Base-by-base conservation (phyloP, 2,113 vertebrate species). In the Pluvianellus socialis region DNA sequence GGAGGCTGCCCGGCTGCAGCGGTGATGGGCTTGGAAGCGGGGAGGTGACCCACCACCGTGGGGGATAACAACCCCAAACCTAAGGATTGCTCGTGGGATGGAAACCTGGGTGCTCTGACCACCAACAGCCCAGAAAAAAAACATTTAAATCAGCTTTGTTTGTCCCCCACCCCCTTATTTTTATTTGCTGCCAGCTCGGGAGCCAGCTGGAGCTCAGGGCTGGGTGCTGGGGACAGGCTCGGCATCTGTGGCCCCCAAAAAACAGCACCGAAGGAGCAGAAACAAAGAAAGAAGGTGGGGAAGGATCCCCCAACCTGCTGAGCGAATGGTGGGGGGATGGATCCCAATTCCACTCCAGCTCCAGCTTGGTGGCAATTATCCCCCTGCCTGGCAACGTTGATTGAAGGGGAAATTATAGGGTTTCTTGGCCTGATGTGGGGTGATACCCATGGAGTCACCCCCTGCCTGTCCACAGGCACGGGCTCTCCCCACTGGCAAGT, bases 1-100 rank as follows among this genome's bases (percentile, higher is more conserved):
- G 0, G 0, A 32, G 23, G 58, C 50, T 0, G 0, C 12, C 71
- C 2, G 0, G 66, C 7, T 38, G 28, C 32, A 10, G 14, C 0
- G 0, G 63, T 14, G 65, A 33, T 4, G 55, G 14, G 30, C 22
- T 9, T 9, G 52, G 73, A 33, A 35, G 59, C 2, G 2, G 19
- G 32, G 50, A 74, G 50, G 8, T 70, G 85, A 15, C 47, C 20
- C 1, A 12, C 7, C 13, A 2, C 3, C 23, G 0, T 3, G 2
- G 3, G 63, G 53, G 22, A 15, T 12, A 4, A 11, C 16, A 15
- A 40, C 0, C 21, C 16, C 65, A 5, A n/a, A 28, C 6, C 19
- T 13, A 6, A 32, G 26, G 27, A 7, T 28, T 0, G 0, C 5
- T 12, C 8, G 12, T 6, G 30, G 33, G 3, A 3, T 21, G 61